Percentiles rank a stretch among this genome's conserved stretches.
Conservation (phyloP, 2,888 invertebrate species). For the Cerastoderma edule region DNA sequence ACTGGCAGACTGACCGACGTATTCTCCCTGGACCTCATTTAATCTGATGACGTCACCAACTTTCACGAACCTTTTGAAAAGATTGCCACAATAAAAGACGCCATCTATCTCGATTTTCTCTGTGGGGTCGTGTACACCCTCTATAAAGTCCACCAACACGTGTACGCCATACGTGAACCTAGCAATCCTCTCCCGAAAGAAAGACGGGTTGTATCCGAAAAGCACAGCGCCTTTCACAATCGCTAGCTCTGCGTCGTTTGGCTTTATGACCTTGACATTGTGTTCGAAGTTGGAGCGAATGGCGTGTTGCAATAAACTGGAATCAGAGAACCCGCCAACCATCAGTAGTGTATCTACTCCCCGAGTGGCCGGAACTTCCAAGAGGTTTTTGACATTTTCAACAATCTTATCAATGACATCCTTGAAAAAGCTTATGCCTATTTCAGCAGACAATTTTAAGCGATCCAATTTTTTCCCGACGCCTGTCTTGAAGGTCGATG, state of each 20-base stretch:
- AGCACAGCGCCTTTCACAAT: constrained; percentile 12
- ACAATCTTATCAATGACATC: neutral
- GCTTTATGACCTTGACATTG: neutral
- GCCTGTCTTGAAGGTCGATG: neutral
- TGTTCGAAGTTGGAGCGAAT: neutral
- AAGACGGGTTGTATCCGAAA: neutral
- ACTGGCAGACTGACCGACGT: neutral
- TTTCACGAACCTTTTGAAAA: neutral
- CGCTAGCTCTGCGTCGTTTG: neutral
- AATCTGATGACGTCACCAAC: neutral
- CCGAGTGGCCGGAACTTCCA: neutral
- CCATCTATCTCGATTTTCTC: neutral
- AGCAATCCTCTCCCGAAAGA: neutral
- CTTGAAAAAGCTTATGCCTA: neutral
- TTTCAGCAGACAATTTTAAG: neutral
- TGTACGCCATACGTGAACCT: neutral
- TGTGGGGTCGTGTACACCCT: neutral
- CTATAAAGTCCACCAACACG: neutral
- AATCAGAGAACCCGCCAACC: constrained; percentile 21
- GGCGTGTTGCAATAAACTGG: neutral
- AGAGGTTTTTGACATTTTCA: neutral
- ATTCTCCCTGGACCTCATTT: neutral
- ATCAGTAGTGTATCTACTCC: constrained; percentile 2
- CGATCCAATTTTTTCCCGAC: neutral
- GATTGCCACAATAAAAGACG: neutral